Percentiles rank a stretch among this genome's conserved stretches.
Evolutionary conservation across 23 tunicate genomes (phyloP).

Genomic region (Corella eumyota): DNA sequence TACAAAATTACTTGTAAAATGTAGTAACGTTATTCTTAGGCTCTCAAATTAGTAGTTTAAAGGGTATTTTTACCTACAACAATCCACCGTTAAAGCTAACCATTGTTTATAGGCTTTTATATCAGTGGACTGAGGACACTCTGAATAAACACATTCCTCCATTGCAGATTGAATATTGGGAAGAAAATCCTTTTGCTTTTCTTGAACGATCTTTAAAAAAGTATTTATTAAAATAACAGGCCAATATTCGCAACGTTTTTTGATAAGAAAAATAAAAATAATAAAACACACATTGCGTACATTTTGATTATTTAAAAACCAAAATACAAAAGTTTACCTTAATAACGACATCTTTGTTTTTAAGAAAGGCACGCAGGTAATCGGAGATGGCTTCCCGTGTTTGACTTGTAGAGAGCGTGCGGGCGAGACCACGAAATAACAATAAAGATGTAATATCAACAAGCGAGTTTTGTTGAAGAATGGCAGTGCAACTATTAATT

Average conservation of each 20-base stretch:
- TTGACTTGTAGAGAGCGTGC: slow-evolving; percentile 34
- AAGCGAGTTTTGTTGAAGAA: slow-evolving; percentile 28
- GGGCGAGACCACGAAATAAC: slow-evolving; percentile 56
- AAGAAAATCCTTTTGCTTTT: slow-evolving; percentile 32
- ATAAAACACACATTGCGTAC: neutral
- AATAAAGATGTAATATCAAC: slow-evolving; percentile 48
- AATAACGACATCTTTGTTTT: slow-evolving; percentile 57
- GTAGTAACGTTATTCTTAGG: neutral
- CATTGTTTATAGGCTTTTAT: slow-evolving; percentile 49
- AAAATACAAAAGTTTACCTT: slow-evolving; percentile 16
- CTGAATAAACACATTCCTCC: slow-evolving; percentile 45
- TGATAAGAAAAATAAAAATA: too few species aligned
- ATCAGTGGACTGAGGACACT: slow-evolving; percentile 27
- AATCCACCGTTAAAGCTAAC: slow-evolving; percentile 65
- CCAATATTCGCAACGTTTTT: too few species aligned
- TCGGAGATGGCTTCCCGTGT: slow-evolving; percentile 68
- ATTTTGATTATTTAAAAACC: neutral
- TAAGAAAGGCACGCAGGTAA: slow-evolving; percentile 68
- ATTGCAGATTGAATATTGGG: slow-evolving; percentile 22
- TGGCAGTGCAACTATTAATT: slow-evolving; percentile 53
- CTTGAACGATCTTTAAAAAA: slow-evolving; percentile 27
- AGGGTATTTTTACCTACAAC: slow-evolving; percentile 52
- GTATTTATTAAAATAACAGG: too few species aligned
- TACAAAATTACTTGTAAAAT: neutral
- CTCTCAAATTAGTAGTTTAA: neutral